A percentile compares a stretch with the other conserved stretches of the same genome.
Conservation (phyloP, 2,888 invertebrate genomes). For the Cyrtodaria siliqua region DNA sequence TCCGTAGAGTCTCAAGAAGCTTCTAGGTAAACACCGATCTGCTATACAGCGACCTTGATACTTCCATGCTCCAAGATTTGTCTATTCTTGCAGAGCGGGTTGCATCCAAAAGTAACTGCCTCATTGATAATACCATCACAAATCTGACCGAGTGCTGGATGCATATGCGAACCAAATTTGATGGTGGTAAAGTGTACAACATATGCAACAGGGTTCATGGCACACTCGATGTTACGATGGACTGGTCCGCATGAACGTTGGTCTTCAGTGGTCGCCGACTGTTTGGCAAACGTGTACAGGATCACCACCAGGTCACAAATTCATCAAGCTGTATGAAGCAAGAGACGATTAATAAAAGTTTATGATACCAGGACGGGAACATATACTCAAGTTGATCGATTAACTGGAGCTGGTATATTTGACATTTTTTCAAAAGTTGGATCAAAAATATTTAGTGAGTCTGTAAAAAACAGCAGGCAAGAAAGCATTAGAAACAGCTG, state of each 20-base stretch:
- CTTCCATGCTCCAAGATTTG: neutral
- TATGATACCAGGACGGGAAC: no score
- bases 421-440: no score
- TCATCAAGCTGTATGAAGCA: neutral
- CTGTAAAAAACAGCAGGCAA: no score
- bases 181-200: slow-evolving; percentile 58
- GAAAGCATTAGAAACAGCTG: no score
- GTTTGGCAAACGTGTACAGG: slow-evolving; percentile 16
- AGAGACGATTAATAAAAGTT: no score
- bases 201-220: slow-evolving; percentile 58
- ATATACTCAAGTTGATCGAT: no score
- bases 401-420: no score
- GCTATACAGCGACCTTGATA: no score
- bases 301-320: slow-evolving; percentile 19
- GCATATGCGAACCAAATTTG: slow-evolving; percentile 60
- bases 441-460: no score
- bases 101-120: slow-evolving; percentile 15
- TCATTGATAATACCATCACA: slow-evolving; percentile 31
- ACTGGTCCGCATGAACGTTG: slow-evolving; percentile 18
- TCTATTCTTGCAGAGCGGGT: neutral
- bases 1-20: neutral
- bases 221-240: slow-evolving; percentile 57
- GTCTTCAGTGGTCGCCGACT: slow-evolving; percentile 37
- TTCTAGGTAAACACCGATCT: no score
- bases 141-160: slow-evolving; percentile 37